A percentile compares a stretch with the other conserved stretches of the same genome.
phyloP scores from a whole-genome alignment of 2,113 vertebrate genomes.

The Macrotis lagotis region DNA sequence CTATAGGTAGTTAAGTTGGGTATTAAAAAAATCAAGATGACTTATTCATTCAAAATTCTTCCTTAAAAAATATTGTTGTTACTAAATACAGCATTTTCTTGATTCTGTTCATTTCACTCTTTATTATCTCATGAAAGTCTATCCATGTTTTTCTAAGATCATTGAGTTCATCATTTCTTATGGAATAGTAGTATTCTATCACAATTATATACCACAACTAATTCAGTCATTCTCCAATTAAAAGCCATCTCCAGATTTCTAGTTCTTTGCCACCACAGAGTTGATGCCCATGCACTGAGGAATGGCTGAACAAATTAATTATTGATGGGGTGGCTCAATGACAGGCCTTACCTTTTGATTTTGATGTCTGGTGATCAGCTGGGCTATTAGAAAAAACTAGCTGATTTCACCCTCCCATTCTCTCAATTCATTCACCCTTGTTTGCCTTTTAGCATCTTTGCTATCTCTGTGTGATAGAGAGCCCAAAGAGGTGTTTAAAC shows the following conservation, averaged over 20 bases:
- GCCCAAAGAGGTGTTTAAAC: not conserved
- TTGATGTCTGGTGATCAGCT: not conserved
- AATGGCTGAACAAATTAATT: not conserved
- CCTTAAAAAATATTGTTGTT: not conserved
- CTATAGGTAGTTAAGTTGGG: not conserved
- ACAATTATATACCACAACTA: not conserved
- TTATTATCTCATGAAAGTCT: not conserved
- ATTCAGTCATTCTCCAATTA: not conserved
- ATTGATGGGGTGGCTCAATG: not conserved
- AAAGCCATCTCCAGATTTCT: not conserved
- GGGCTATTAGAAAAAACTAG: not conserved
- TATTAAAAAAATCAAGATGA: not conserved
- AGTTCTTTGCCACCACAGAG: not conserved
- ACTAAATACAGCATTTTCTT: not conserved
- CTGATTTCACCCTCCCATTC: not conserved
- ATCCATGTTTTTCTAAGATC: not conserved
- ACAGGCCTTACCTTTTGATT: not conserved
- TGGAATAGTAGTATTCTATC: not conserved
- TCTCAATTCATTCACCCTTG: not conserved
- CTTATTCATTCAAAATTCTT: no score
- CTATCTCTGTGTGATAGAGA: not conserved
- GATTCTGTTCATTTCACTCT: not conserved
- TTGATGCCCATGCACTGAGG: not conserved
- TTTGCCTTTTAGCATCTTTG: not conserved
- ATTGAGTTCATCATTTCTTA: not conserved